Conservation (phyloP, 64 coral and sea anemone genomes). For the Cladopsammia gracilis region DNA sequence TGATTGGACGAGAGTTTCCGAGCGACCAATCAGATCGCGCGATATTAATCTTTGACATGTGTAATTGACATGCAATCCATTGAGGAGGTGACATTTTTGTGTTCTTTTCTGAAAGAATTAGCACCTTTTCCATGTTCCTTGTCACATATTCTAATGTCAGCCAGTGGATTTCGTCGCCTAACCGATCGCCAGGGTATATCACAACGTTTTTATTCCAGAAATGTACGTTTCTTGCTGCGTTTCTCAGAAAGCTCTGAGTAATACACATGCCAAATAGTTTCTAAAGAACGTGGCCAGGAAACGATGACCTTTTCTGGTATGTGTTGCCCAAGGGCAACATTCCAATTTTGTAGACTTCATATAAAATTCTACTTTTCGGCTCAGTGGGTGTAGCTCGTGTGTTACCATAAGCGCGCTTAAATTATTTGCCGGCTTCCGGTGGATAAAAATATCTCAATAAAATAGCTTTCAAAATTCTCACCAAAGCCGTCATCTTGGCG, state of each 20-base stretch:
- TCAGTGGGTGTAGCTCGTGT: neutral
- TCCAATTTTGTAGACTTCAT: neutral
- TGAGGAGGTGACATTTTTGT: constrained; percentile 98
- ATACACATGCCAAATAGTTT: constrained; percentile 13
- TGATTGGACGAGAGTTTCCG: constrained; percentile 86
- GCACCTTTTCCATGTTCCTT: constrained; percentile 98
- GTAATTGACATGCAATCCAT: constrained; percentile 99
- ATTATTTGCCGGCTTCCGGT: constrained; percentile 7
- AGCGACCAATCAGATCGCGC: constrained; percentile 79
- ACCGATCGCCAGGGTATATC: constrained; percentile 61
- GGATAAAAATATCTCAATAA: neutral
- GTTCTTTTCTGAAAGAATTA: constrained; percentile 99
- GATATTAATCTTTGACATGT: constrained; percentile 89
- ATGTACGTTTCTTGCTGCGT: neutral
- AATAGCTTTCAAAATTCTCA: constrained; percentile 26
- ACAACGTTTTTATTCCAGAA: constrained; percentile 76
- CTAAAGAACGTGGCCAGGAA: constrained; percentile 32
- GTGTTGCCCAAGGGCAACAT: neutral
- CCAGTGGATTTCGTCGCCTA: constrained; percentile 80
- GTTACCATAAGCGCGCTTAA: neutral
- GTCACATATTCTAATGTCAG: constrained; percentile 89
- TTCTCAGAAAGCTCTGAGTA: neutral
- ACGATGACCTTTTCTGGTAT: neutral
- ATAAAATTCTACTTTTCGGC: neutral
- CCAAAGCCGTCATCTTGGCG: neutral